Evolutionary conservation across 2,797 vertebrate genomes (phyloP).

Genomic region (Xyrichtys novacula): DNA sequence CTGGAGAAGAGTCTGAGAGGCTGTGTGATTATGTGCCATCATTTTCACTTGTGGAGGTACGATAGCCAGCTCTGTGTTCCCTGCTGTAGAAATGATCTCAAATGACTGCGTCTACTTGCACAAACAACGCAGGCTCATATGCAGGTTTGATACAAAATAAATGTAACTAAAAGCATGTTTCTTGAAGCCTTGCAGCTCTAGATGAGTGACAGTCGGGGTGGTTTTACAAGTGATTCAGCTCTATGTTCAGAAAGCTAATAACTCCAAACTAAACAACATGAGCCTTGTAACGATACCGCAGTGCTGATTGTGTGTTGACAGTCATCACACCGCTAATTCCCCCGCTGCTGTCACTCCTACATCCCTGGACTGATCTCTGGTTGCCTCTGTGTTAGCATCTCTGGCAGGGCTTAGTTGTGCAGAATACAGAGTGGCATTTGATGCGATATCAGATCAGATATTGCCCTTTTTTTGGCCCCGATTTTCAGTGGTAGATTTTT

Average conservation of each 20-base stretch:
- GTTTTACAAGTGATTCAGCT: constrained; percentile 65
- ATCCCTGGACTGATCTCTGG: constrained; percentile 38
- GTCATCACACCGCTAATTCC: constrained; percentile 64
- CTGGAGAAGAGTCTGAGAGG: constrained; percentile 33
- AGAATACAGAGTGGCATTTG: constrained; percentile 32
- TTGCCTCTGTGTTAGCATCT: constrained; percentile 36
- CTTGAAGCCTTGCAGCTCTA: constrained; percentile 32
- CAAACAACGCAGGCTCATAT: constrained; percentile 1
- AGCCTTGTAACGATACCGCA: constrained; percentile 60
- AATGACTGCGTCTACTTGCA: constrained; percentile 24
- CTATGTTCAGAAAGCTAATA: constrained; percentile 71
- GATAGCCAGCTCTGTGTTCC: constrained; percentile 32
- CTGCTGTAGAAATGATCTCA: constrained; percentile 42
- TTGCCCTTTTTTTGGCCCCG: background rate
- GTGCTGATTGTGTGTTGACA: constrained; percentile 72
- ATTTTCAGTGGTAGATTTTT: background rate
- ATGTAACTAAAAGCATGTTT: constrained; percentile 28
- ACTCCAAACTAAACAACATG: constrained; percentile 68
- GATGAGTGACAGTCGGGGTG: constrained; percentile 64
- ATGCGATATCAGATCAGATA: constrained; percentile 17
- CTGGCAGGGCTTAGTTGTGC: constrained; percentile 21
- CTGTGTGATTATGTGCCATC: constrained; percentile 47
- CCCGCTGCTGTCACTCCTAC: constrained; percentile 55
- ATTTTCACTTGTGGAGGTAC: constrained; percentile 39
- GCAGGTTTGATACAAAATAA: background rate